phyloP scores from a whole-genome alignment of 2,797 vertebrate genomes.

The Anabacerthia variegaticeps region DNA sequence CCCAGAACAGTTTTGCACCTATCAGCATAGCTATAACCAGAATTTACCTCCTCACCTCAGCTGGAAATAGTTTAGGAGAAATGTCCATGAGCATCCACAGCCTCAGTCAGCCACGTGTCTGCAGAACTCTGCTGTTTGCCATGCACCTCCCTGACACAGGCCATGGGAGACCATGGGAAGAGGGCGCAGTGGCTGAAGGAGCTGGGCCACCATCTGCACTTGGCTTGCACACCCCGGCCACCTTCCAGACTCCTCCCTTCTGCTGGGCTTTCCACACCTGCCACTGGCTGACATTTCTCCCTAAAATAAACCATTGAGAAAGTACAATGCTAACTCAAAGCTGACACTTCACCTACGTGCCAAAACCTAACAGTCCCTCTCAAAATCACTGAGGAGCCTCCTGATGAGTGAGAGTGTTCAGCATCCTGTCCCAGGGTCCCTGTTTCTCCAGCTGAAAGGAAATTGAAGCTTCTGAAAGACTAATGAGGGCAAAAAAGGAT shows the following conservation, averaged over 20 bases:
- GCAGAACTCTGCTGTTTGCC: too few species aligned
- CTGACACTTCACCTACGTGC: rapidly evolving
- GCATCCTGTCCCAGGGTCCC: conserved; percentile 73
- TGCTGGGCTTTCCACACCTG: too few species aligned
- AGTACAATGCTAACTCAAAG: neutral
- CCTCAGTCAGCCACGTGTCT: neutral
- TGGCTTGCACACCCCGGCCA: too few species aligned
- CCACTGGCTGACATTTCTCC: too few species aligned
- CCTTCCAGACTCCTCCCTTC: too few species aligned
- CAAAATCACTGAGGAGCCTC: neutral
- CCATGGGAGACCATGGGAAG: too few species aligned
- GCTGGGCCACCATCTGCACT: too few species aligned
- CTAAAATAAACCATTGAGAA: neutral
- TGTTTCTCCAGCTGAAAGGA: conserved; percentile 82
- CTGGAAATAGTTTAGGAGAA: neutral
- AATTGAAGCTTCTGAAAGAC: conserved; percentile 76
- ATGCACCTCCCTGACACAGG: too few species aligned
- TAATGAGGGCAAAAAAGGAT: neutral
- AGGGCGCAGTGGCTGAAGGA: too few species aligned
- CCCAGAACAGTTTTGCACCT: neutral
- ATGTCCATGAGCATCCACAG: neutral
- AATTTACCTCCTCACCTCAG: neutral
- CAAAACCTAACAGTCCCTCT: neutral
- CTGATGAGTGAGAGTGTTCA: conserved; percentile 70
- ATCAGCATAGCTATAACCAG: neutral